phyloP scores from a whole-genome alignment of 2,113 vertebrate species.

The Ovis aries region ARS-UI_Ramb_v3.0 NC_056066.1:41189501-41190000 shows the following conservation, averaged over 20 bases:
- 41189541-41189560: too few relatives aligned
- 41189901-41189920: not conserved
- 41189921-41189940: not conserved
- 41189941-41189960: not conserved
- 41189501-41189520: fast-evolving
- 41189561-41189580: too few relatives aligned
- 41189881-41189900: not conserved
- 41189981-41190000: not conserved
- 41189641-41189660: too few relatives aligned
- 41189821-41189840: fast-evolving
- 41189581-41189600: fast-evolving
- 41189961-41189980: not conserved
- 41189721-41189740: not conserved
- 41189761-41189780: not conserved
- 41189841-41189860: not conserved
- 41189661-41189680: not conserved
- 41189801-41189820: too few relatives aligned
- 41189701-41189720: fast-evolving
- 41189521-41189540: fast-evolving
- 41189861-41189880: constrained; percentile 57
- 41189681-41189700: fast-evolving
- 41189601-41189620: not conserved
- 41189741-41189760: not conserved
- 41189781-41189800: not conserved
- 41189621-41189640: not conserved